Evolutionary conservation across 2,797 vertebrate species (phyloP), one percentile per base, ranked within the genome.

Genomic region (Cirrhinus molitorella): DNA sequence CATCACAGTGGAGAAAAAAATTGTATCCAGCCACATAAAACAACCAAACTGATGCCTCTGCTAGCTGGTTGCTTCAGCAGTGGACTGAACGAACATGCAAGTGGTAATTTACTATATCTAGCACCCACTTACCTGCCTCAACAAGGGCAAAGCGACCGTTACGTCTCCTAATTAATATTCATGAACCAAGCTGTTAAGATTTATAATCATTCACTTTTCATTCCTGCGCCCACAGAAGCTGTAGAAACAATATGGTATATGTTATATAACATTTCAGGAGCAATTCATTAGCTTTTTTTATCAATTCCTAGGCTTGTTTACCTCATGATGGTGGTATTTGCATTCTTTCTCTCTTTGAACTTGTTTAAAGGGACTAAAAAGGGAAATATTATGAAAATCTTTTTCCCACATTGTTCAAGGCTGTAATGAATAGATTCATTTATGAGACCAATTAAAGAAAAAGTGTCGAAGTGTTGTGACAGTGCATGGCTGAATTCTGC

Each of bases 391-490:
- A 13, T 67, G 53, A 40, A 47, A 61, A 2, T 13, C 14, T n/a
- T n/a, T n/a, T n/a, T n/a, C 13, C 10, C 28, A 37, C 19, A 14
- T 51, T 73, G 61, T 51, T 19, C 31, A 51, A 63, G 16, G 21
- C 57, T 51, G 28, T 51, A 51, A 25, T 81, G 31, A 73, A 73
- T 45, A 25, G 43, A 65, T 65, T 65, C 21, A 51, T 49, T 72
- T 8, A 67, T 55, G 14, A 81, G 28, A 63, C 68, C 21, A 73
- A 49, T 81, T 73, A 51, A 73, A 73, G 25, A 19, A 51, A 63
- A 73, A 63, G 43, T 23, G 21, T 25, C 61, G 21, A 63, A 37
- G 28, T 81, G 57, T 73, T 73, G 45, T 65, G 70, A 63, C 80
- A 51, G 13, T 25, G 55, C 59, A 19, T 51, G 55, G 25, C 3